Evolutionary conservation across 2,797 vertebrate species (phyloP).

Genomic region (Sebastiscus tertius): DNA sequence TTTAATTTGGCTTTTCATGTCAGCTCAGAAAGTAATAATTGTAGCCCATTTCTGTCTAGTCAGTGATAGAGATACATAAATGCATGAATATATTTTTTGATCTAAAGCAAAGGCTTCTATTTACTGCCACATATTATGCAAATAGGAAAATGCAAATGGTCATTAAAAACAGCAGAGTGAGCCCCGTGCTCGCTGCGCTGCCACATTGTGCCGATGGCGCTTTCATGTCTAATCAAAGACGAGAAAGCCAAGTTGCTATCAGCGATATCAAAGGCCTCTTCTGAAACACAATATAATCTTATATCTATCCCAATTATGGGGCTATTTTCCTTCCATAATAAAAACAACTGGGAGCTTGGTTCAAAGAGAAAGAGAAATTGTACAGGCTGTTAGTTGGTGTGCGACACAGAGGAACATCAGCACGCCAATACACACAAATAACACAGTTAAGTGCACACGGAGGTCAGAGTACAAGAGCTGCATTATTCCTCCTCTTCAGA

Average conservation of each 20-base stretch:
- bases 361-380: conserved; percentile 50
- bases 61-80: conserved; percentile 55
- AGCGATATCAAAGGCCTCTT: conserved; percentile 62
- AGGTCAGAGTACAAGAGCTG: neutral
- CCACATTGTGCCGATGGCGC: conserved; percentile 54
- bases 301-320: conserved; percentile 63
- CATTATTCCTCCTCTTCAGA: neutral
- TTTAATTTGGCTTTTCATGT: conserved; percentile 60
- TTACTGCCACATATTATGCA: conserved; percentile 65
- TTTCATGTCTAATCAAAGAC: conserved; percentile 71
- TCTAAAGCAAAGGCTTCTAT: conserved; percentile 60
- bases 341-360: conserved; percentile 47
- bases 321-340: conserved; percentile 35
- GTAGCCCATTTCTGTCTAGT: conserved; percentile 42
- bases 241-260: conserved; percentile 65
- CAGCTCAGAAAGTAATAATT: conserved; percentile 36
- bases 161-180: conserved; percentile 56
- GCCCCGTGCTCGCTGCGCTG: neutral
- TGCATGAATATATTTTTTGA: conserved; percentile 57
- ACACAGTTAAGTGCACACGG: neutral
- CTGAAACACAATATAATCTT: conserved; percentile 65
- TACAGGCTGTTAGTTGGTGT: conserved; percentile 13
- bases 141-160: conserved; percentile 59
- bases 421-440: neutral
- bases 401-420: conserved; percentile 3